These are phyloP conservation scores for Saccopteryx leptura DNA, from an alignment of 2,113 vertebrate genomes.

Conservation along the genomic window DNA sequence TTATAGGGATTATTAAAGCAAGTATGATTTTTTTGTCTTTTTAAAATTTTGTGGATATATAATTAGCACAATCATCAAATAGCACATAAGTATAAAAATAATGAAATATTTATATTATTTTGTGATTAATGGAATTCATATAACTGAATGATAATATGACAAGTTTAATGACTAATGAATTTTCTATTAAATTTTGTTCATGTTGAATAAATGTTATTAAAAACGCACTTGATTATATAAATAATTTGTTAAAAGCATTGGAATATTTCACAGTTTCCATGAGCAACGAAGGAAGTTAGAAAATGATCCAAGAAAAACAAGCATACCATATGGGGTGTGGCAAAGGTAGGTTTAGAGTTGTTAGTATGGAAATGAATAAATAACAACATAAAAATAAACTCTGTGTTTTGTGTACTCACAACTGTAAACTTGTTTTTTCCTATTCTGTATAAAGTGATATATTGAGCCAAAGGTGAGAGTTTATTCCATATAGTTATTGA, in stretches of 20 bases:
- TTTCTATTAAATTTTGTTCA: not conserved
- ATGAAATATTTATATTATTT: not conserved
- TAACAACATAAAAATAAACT: no score
- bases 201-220: slow-evolving; percentile 10
- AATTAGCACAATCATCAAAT: not conserved
- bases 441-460: not conserved
- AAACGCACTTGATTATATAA: not conserved
- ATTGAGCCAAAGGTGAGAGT: not conserved
- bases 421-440: no score
- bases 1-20: slow-evolving; percentile 15
- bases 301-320: not conserved
- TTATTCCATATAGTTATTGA: not conserved
- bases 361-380: no score
- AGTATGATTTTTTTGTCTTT: not conserved
- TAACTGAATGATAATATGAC: not conserved
- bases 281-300: not conserved
- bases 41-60: not conserved
- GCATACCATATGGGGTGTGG: not conserved
- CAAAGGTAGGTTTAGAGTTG: no score
- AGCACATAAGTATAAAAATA: not conserved
- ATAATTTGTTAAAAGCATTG: not conserved
- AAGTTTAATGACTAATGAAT: not conserved
- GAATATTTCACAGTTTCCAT: not conserved
- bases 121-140: not conserved
- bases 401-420: no score